Conservation (phyloP, 2,113 vertebrate genomes). For the Semicossyphus pulcher region DNA sequence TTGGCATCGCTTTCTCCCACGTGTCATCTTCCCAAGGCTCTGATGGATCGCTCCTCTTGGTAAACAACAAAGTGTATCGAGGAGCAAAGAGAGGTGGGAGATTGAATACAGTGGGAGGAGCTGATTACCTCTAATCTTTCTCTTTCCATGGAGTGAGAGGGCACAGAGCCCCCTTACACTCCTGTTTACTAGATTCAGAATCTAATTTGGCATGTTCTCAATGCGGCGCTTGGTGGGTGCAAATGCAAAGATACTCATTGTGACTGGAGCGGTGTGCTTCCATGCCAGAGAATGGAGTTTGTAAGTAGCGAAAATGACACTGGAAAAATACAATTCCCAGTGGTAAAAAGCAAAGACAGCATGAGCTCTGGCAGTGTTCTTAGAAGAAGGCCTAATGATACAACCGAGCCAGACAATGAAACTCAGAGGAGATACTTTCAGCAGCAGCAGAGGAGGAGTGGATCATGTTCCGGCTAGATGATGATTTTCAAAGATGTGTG, state of each 20-base stretch:
- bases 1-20: conserved; percentile 38
- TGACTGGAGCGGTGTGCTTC: conserved; percentile 3
- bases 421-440: not conserved
- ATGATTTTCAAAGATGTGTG: not conserved
- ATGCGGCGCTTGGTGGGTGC: not conserved
- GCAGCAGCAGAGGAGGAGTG: not conserved
- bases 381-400: no score
- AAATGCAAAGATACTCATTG: conserved; percentile 14
- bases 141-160: conserved; percentile 25
- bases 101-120: conserved; percentile 60
- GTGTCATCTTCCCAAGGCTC: conserved; percentile 50
- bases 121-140: conserved; percentile 69
- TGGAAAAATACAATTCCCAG: not conserved
- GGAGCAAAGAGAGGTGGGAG: conserved; percentile 47
- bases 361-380: not conserved
- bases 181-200: conserved; percentile 23
- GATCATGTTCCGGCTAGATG: conserved; percentile 22
- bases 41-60: conserved; percentile 63
- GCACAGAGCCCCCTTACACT: conserved; percentile 30
- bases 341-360: conserved; percentile 17
- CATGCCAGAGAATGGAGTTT: conserved; percentile 14
- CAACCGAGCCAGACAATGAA: not conserved
- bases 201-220: conserved; percentile 49
- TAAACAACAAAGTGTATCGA: conserved; percentile 66
- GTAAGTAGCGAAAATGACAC: no score